phyloP scores from a whole-genome alignment of 2,888 invertebrate species.

The Metopia argyrocephala region DNA sequence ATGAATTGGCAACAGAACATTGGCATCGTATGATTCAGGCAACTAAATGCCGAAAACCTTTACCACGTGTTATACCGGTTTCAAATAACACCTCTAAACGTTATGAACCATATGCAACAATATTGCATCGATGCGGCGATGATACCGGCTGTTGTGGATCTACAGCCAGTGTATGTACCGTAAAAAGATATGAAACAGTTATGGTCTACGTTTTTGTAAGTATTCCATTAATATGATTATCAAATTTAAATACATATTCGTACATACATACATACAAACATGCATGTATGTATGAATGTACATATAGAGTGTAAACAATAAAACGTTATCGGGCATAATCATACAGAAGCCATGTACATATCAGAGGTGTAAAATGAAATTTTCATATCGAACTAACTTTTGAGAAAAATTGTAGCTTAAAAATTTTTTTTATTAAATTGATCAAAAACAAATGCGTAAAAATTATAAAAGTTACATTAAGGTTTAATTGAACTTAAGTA shows the following conservation, averaged over 20 bases:
- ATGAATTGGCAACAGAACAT: conserved; percentile 68
- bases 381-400: no score
- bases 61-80: conserved; percentile 72
- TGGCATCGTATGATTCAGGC: conserved; percentile 69
- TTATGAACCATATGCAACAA: conserved; percentile 90
- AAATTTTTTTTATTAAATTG: no score
- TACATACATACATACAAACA: not conserved
- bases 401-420: no score
- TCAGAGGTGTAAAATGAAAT: no score
- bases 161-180: conserved; percentile 85
- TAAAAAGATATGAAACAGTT: conserved; percentile 81
- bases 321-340: not conserved
- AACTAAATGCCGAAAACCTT: conserved; percentile 71
- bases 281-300: not conserved
- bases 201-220: conserved; percentile 73
- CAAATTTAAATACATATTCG: not conserved
- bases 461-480: no score
- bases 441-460: no score
- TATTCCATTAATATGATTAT: conserved; percentile 35
- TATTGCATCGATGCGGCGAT: conserved; percentile 91
- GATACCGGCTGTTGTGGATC: conserved; percentile 91
- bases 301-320: not conserved
- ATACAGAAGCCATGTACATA: no score
- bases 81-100: conserved; percentile 80
- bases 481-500: no score